Evolutionary conservation across 1,140 invertebrate species (phyloP), one percentile per base, ranked within the genome.

Genomic region (Chlorops oryzae): DNA sequence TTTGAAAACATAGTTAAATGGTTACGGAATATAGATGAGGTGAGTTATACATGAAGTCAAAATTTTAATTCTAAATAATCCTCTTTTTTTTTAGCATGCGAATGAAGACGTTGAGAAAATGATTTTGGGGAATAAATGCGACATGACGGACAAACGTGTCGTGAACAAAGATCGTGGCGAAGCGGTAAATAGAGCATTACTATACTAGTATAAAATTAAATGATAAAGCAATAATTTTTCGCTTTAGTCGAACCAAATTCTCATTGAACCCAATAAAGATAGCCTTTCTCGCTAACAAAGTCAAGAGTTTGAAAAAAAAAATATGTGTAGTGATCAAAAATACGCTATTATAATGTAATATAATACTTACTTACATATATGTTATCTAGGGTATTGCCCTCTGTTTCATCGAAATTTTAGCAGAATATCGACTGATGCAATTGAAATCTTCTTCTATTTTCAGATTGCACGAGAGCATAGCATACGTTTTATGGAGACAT

Each of bases 71-170:
- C 10, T 22, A 24, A 38, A 15, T 18, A 18, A 37, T 52, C 12
- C 35, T 15, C 51, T 59, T 51, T 58, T 20, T 49, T 75, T 78
- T 32, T 63, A 95, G 89, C 95, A 99, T 81, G 96, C 96, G 18
- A 98, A 95, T 80, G 96, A 98, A 78, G 95, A 99, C 81, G 96
- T 99, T 45, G 96, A 98, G 65, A 98, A 98, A 75, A 98, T 99
- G 96, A 94, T 99, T 63, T 78, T 99, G 60, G 96, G 96, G 45
- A 99, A 99, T 74, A 99, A 99, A 80, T 97, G 94, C 84, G 96
- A 99, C 80, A 95, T 98, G 88, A 89, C 95, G 69, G 92, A 95
- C 64, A 96, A 93, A 76, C 81, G 96, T 76, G 87, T 92, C 65
- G 93, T 99, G 52, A 86, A 81, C 58, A 90, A 84, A 73, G 89